These are phyloP conservation scores for Sinodicranocentrus sp. DNA, from an alignment of 2,888 invertebrate genomes.

Conservation along the genomic window DNA sequence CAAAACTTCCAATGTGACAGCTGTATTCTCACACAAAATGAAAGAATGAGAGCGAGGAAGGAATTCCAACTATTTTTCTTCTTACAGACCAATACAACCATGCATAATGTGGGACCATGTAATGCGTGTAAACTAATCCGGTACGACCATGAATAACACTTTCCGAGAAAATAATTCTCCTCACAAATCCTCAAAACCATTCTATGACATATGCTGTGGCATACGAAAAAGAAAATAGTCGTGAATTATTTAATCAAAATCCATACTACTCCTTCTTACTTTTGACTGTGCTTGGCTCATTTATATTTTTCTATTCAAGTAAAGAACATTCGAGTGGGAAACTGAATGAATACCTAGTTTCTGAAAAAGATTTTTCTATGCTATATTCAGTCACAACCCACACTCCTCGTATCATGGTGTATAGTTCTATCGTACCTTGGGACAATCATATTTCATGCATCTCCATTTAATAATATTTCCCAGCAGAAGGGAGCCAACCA, in stretches of 20 bases:
- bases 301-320: neutral
- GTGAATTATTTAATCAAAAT: conserved; percentile 73
- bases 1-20: conserved; percentile 53
- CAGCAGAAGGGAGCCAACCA: conserved; percentile 20
- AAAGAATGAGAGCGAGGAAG: conserved; percentile 44
- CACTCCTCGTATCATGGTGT: no score
- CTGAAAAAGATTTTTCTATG: no score
- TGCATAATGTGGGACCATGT: conserved; percentile 14
- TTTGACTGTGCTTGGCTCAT: neutral
- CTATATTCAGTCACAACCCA: neutral
- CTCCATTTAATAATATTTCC: conserved; percentile 3
- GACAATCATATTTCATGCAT: neutral
- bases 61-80: conserved; percentile 57
- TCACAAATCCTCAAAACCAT: neutral
- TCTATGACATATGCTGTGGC: neutral
- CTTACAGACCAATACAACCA: conserved; percentile 32
- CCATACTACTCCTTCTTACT: neutral
- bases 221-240: conserved; percentile 66
- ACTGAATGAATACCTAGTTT: neutral
- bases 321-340: neutral
- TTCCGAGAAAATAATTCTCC: neutral
- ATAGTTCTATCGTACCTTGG: no score
- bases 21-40: conserved; percentile 62
- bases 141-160: no score
- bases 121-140: neutral